These are phyloP conservation scores for Volucella inflata DNA, from an alignment of 2,888 invertebrate genomes.

Conservation along the genomic window DNA sequence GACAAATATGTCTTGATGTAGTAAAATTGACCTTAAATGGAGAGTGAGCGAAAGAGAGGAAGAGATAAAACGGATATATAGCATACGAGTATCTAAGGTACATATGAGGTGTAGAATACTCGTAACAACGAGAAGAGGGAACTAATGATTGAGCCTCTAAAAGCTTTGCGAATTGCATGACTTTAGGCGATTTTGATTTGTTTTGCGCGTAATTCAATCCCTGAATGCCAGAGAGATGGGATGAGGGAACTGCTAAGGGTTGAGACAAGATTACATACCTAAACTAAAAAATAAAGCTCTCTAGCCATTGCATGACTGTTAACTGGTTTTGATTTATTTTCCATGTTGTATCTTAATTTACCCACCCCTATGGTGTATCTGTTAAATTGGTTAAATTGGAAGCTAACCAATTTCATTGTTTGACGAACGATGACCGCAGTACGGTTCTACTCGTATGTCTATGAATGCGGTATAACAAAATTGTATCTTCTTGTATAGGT, in stretches of 20 bases:
- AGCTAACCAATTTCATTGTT: conserved; percentile 14
- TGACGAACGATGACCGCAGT: background rate
- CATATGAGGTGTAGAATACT: too few relatives aligned
- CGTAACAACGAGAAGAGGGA: too few relatives aligned
- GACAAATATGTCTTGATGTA: background rate
- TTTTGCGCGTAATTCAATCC: too few relatives aligned
- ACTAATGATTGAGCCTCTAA: too few relatives aligned
- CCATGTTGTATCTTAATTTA: background rate
- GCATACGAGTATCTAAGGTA: too few relatives aligned
- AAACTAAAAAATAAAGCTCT: conserved; percentile 8
- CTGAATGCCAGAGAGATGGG: background rate
- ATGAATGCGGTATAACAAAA: conserved; percentile 7
- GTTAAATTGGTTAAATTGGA: conserved; percentile 40
- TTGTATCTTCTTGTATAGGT: background rate
- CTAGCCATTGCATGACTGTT: conserved; percentile 19
- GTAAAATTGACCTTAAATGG: background rate
- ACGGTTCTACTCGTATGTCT: background rate
- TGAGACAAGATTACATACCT: background rate
- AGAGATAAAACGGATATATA: background rate
- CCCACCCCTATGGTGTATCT: conserved; percentile 55
- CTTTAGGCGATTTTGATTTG: too few relatives aligned
- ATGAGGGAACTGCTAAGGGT: background rate
- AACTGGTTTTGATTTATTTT: conserved; percentile 27
- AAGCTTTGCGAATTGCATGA: too few relatives aligned
- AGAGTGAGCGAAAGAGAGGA: background rate